Evolutionary conservation across 2,888 invertebrate species (phyloP).

Genomic region (Sminthurinus aureus): DNA sequence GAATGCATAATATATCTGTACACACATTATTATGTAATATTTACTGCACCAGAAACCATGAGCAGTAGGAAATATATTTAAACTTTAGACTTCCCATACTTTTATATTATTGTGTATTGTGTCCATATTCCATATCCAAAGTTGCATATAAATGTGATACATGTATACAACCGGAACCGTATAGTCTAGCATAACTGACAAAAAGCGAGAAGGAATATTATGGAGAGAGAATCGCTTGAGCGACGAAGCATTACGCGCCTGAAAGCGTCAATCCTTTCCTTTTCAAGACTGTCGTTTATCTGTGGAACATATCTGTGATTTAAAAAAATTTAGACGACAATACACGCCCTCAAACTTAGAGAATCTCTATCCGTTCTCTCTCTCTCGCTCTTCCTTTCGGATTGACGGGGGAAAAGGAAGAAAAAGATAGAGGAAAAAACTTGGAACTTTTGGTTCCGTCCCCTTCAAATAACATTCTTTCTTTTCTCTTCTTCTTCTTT

Average conservation of each 20-base stretch:
- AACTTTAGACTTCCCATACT: too few relatives aligned
- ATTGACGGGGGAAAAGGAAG: not conserved
- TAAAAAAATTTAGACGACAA: slow-evolving; percentile 19
- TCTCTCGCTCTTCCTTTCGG: too few relatives aligned
- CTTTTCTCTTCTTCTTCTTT: not conserved
- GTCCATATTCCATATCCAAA: too few relatives aligned
- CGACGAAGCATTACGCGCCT: slow-evolving; percentile 47
- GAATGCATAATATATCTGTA: too few relatives aligned
- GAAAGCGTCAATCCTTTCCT: slow-evolving; percentile 41
- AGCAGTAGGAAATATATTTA: too few relatives aligned
- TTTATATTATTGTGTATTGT: too few relatives aligned
- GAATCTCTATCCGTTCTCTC: not conserved
- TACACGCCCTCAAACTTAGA: slow-evolving; percentile 16
- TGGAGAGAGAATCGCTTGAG: slow-evolving; percentile 47
- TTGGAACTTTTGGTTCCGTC: slow-evolving; percentile 17
- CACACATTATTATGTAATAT: too few relatives aligned
- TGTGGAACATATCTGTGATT: slow-evolving; percentile 29
- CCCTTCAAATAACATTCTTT: slow-evolving; percentile 6
- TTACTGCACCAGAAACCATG: too few relatives aligned
- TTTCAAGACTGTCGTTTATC: slow-evolving; percentile 3
- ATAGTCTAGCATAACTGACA: too few relatives aligned
- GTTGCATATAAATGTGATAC: too few relatives aligned
- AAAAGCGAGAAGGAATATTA: slow-evolving; percentile 21
- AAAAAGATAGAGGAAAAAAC: not conserved
- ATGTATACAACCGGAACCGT: too few relatives aligned